Percentiles rank a stretch among this genome's conserved stretches.
Conservation (phyloP, 2,888 invertebrate species). For the Aphrophora alni region DNA sequence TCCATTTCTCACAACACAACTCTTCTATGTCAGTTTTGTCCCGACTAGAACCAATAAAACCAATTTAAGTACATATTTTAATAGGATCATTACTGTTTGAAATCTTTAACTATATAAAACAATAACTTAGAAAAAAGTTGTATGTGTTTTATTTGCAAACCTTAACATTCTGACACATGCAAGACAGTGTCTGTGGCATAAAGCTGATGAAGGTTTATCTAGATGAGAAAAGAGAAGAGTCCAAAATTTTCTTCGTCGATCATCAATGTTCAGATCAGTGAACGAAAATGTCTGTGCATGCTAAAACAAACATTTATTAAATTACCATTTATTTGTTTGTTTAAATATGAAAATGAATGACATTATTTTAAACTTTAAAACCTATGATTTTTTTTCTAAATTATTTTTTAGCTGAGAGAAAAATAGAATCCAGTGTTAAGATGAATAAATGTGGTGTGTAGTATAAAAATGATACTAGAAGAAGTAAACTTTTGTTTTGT, state of each 20-base stretch:
- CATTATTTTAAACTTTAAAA: no score
- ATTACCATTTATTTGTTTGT: no score
- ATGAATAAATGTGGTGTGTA: no score
- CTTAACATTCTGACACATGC: constrained; percentile 70
- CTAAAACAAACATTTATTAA: constrained; percentile 57
- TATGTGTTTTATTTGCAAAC: constrained; percentile 56
- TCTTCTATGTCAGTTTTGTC: constrained; percentile 76
- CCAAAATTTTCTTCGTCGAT: constrained; percentile 67
- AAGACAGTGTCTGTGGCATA: constrained; percentile 64
- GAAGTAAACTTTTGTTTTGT: no score
- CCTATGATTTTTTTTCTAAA: no score
- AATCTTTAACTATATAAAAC: background rate
- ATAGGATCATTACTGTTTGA: constrained; percentile 37
- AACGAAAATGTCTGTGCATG: constrained; percentile 66
- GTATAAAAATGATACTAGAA: no score
- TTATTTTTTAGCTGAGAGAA: no score
- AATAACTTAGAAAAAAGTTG: background rate
- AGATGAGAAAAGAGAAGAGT: constrained; percentile 65
- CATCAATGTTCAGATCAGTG: constrained; percentile 64
- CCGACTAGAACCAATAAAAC: constrained; percentile 64
- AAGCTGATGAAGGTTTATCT: constrained; percentile 59
- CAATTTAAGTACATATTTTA: background rate
- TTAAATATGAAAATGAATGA: no score
- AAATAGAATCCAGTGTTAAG: no score
- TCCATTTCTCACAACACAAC: constrained; percentile 70